These are phyloP conservation scores for Notolepis coatsorum DNA, from an alignment of 2,797 vertebrate genomes.

Conservation along the genomic window DNA sequence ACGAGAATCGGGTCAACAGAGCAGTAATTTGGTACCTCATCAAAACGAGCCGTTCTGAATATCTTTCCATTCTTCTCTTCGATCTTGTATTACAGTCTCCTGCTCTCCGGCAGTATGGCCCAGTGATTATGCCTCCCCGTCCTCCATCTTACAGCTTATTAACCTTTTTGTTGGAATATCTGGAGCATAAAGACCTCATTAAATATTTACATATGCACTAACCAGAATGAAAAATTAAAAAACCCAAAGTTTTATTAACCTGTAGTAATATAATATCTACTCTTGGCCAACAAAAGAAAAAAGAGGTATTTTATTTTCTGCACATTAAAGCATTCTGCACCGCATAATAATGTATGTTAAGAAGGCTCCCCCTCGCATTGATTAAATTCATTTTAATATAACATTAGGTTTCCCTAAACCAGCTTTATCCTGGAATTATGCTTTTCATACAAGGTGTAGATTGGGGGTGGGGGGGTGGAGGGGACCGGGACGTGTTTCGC, in stretches of 20 bases:
- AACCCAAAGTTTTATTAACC: slow-evolving; percentile 84
- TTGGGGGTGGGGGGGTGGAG: slow-evolving; percentile 36
- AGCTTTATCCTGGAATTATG: slow-evolving; percentile 82
- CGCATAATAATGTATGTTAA: slow-evolving; percentile 82
- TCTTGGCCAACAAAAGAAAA: slow-evolving; percentile 65
- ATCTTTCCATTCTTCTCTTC: slow-evolving; percentile 19
- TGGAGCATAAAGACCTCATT: slow-evolving; percentile 80
- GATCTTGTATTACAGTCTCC: slow-evolving; percentile 51
- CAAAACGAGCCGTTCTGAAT: slow-evolving; percentile 33
- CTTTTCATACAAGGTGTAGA: slow-evolving; percentile 77
- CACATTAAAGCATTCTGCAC: slow-evolving; percentile 79
- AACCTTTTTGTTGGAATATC: slow-evolving; percentile 84
- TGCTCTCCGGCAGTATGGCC: slow-evolving; percentile 60
- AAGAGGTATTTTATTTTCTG: slow-evolving; percentile 64
- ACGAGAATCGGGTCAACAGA: too few species aligned
- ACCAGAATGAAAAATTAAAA: slow-evolving; percentile 85
- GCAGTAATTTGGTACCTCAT: slow-evolving; percentile 29
- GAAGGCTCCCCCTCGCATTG: slow-evolving; percentile 71
- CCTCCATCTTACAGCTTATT: slow-evolving; percentile 78
- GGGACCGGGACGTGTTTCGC: slow-evolving; percentile 60
- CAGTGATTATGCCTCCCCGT: slow-evolving; percentile 67
- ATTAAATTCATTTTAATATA: slow-evolving; percentile 85
- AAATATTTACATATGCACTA: slow-evolving; percentile 86
- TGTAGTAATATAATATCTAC: slow-evolving; percentile 83
- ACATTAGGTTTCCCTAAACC: slow-evolving; percentile 85